Conservation (phyloP, 2,113 vertebrate genomes). For the Lagopus muta region DNA sequence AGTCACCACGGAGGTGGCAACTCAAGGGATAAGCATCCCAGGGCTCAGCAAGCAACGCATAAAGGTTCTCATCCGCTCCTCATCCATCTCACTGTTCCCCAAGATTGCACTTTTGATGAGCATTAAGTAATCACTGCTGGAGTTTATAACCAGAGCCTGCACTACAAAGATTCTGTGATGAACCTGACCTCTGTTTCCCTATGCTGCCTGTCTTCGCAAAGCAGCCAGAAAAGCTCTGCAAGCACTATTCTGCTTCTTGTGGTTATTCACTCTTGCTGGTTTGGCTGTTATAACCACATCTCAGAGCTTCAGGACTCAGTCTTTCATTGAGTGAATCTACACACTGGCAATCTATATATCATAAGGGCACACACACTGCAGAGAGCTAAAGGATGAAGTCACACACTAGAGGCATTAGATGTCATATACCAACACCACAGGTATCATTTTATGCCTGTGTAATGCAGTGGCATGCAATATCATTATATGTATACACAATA, state of each 20-base stretch:
- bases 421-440: rapidly evolving
- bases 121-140: not conserved
- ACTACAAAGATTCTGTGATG: rapidly evolving
- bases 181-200: not conserved
- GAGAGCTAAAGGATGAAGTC: not conserved
- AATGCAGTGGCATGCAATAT: not conserved
- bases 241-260: not conserved
- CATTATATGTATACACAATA: not conserved
- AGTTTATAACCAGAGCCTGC: not conserved
- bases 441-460: rapidly evolving
- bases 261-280: too few species aligned
- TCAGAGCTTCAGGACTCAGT: rapidly evolving
- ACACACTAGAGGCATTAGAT: rapidly evolving
- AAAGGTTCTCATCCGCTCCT: not conserved
- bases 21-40: not conserved
- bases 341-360: too few species aligned
- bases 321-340: rapidly evolving
- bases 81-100: not conserved
- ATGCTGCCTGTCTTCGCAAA: not conserved
- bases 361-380: not conserved
- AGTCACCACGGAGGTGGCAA: not conserved
- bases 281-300: too few species aligned
- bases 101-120: rapidly evolving
- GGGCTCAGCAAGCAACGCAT: not conserved
- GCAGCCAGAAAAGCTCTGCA: not conserved